A percentile compares a stretch with the other conserved stretches of the same genome.
These are phyloP conservation scores for Epicampocera succincta DNA, from an alignment of 2,888 invertebrate genomes.

Conservation along the genomic window DNA sequence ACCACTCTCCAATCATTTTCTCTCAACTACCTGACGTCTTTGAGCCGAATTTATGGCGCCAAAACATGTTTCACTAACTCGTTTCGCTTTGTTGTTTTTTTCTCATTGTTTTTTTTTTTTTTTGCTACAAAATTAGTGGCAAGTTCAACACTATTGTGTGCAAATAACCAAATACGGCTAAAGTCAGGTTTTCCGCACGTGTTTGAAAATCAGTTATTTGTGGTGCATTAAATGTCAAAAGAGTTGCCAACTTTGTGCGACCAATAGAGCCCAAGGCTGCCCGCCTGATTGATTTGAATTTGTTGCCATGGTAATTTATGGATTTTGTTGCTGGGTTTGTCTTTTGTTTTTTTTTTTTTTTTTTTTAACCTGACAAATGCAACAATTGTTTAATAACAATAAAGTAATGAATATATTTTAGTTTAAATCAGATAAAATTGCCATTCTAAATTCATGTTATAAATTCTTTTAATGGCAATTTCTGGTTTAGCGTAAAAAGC, in stretches of 20 bases:
- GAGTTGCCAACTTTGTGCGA: conserved; percentile 24
- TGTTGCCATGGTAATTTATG: conserved; percentile 4
- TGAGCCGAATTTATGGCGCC: conserved; percentile 67
- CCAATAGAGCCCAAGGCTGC: background rate
- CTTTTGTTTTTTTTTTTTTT: background rate
- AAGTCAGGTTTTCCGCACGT: conserved; percentile 64
- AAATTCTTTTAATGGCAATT: background rate
- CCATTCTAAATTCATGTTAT: no score
- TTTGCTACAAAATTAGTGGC: conserved; percentile 55
- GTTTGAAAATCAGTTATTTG: conserved; percentile 20
- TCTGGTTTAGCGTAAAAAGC: background rate
- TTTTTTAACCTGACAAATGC: no score
- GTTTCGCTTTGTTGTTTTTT: conserved; percentile 16
- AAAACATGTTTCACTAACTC: conserved; percentile 62
- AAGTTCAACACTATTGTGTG: conserved; percentile 66
- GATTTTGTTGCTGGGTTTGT: conserved; percentile 2
- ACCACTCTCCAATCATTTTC: conserved; percentile 54
- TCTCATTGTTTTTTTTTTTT: background rate
- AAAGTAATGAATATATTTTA: background rate
- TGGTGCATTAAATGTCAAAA: background rate
- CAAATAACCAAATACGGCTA: conserved; percentile 47
- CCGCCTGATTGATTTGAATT: background rate
- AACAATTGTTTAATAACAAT: background rate
- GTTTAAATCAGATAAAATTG: no score
- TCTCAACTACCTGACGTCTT: conserved; percentile 67